These are phyloP conservation scores for Diadumene lineata DNA, from an alignment of 92 coral and sea anemone species.

Conservation along the genomic window DNA sequence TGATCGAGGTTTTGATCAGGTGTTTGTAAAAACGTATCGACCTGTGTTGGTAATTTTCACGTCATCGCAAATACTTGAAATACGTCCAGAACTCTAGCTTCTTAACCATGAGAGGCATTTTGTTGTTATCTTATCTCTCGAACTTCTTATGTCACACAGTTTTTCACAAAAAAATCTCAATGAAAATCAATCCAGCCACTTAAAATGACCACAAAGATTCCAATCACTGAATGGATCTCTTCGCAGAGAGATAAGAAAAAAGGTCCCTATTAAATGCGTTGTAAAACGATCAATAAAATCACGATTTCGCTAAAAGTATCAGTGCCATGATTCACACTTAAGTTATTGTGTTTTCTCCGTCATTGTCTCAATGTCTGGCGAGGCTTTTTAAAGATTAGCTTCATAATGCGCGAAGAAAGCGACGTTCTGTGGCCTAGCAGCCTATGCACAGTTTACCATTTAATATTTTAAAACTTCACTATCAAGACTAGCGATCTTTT, in stretches of 20 bases:
- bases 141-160: not conserved
- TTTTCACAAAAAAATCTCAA: not conserved
- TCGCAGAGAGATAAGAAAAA: not conserved
- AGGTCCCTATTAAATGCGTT: not conserved
- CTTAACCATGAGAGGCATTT: no score
- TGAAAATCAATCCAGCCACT: not conserved
- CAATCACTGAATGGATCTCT: not conserved
- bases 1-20: conserved; percentile 8
- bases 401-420: not conserved
- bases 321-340: not conserved
- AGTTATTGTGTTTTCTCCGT: not conserved
- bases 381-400: not conserved
- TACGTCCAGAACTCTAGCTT: no score
- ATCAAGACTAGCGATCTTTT: conserved; percentile 11
- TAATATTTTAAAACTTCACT: conserved; percentile 7
- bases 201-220: not conserved
- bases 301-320: not conserved
- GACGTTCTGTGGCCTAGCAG: not conserved
- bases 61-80: no score
- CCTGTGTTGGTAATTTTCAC: not conserved
- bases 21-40: not conserved
- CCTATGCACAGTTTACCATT: not conserved
- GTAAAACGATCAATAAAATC: not conserved
- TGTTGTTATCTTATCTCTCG: not conserved
- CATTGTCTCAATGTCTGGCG: not conserved